Percentiles rank a stretch among this genome's conserved stretches.
phyloP scores from a whole-genome alignment of 2,888 invertebrate species.

The Caenorhabditis sp. region DNA sequence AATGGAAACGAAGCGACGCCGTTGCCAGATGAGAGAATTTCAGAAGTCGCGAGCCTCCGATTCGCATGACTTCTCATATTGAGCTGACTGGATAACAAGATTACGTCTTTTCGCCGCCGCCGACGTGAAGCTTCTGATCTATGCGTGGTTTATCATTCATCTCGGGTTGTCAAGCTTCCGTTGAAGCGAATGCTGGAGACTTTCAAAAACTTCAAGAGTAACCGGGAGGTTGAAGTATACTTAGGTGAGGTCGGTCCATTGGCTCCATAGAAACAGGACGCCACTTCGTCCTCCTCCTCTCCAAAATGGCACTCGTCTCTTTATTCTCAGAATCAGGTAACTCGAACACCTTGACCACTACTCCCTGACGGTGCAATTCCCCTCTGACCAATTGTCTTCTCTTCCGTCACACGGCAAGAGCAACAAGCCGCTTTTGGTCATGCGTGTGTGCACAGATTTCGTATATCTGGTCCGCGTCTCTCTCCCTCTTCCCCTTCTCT shows the following conservation, averaged over 20 bases:
- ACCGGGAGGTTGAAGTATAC: no score
- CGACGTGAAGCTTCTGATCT: no score
- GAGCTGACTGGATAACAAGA: neutral
- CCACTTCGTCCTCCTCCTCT: no score
- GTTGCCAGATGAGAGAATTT: neutral
- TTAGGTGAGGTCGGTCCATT: no score
- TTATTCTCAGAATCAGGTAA: no score
- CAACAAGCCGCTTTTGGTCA: constrained; percentile 42
- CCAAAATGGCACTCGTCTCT: no score
- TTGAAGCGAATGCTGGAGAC: no score
- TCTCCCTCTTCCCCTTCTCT: constrained; percentile 22
- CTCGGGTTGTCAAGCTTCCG: neutral
- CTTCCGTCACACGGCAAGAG: constrained; percentile 20
- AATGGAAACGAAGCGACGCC: neutral
- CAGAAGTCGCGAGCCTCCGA: neutral
- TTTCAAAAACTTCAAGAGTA: no score
- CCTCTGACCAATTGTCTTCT: neutral
- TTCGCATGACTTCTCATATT: neutral
- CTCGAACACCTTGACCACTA: constrained; percentile 3
- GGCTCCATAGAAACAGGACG: no score
- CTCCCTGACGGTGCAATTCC: neutral
- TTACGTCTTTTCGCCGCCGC: no score
- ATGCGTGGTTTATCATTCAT: no score
- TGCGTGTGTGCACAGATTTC: constrained; percentile 41
- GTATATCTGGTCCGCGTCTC: constrained; percentile 37